Evolutionary conservation across 1,140 invertebrate species (phyloP).

Genomic region (Phthorimaea operculella): DNA sequence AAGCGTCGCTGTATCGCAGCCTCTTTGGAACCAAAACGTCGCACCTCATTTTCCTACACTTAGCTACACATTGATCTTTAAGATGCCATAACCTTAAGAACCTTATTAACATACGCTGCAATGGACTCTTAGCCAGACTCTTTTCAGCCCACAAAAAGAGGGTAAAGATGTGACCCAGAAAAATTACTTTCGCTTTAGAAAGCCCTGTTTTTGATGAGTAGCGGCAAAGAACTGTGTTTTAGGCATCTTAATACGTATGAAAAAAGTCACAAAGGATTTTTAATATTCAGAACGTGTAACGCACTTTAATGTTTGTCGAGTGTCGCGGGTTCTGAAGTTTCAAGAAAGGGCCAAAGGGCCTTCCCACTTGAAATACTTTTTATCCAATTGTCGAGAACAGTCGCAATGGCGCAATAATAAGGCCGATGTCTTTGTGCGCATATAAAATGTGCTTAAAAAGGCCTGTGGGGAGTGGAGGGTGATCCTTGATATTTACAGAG

Average conservation of each 20-base stretch:
- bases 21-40: conserved; percentile 37
- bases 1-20: conserved; percentile 40
- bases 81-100: conserved; percentile 8
- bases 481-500: not conserved
- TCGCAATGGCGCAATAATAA: not conserved
- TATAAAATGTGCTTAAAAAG: conserved; percentile 2
- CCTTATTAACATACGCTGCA: conserved; percentile 11
- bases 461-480: not conserved
- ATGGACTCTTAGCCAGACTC: conserved; percentile 6
- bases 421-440: not conserved
- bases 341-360: conserved; percentile 29
- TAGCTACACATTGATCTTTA: conserved; percentile 24
- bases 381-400: conserved; percentile 39
- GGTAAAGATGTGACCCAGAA: not conserved
- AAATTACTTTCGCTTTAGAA: conserved; percentile 18
- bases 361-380: conserved; percentile 37
- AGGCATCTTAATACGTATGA: conserved; percentile 30
- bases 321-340: conserved; percentile 31
- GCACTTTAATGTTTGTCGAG: conserved; percentile 35
- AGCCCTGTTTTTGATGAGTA: conserved; percentile 29
- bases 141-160: conserved; percentile 6
- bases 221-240: conserved; percentile 32
- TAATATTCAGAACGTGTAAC: conserved; percentile 43
- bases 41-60: conserved; percentile 48
- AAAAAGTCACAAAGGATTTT: conserved; percentile 35